These are phyloP conservation scores for Meriones psammophilus DNA, from an alignment of 2,797 vertebrate species.

Conservation along the genomic window DNA sequence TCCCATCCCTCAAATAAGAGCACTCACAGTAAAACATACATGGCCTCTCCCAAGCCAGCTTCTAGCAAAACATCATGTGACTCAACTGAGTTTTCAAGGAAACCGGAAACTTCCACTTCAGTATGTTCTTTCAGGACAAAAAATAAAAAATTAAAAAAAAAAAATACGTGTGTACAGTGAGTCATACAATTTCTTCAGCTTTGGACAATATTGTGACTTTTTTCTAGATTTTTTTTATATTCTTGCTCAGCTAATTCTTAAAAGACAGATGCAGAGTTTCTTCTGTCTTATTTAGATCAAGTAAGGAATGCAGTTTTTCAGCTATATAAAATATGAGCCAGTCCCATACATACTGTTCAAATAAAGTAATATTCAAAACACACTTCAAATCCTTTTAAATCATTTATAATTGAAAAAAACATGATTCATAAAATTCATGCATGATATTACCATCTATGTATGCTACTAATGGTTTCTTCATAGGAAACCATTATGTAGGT, in stretches of 20 bases:
- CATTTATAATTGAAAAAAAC: neutral
- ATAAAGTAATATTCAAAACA: neutral
- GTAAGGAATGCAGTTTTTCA: neutral
- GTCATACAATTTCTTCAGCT: neutral
- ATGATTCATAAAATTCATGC: neutral
- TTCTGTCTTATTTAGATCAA: neutral
- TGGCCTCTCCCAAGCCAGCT: too few relatives aligned
- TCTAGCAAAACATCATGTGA: too few relatives aligned
- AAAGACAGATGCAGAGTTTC: neutral
- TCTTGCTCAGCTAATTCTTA: neutral
- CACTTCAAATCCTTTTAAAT: neutral
- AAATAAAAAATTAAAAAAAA: too few relatives aligned
- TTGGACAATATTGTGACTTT: neutral
- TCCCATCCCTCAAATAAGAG: too few relatives aligned
- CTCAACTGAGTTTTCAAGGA: too few relatives aligned
- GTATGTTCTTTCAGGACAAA: too few relatives aligned
- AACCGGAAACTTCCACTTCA: too few relatives aligned
- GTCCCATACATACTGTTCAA: neutral
- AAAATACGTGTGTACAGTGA: neutral
- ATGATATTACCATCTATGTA: neutral
- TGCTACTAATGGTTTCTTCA: neutral
- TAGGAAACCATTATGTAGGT: too few relatives aligned
- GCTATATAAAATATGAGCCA: neutral
- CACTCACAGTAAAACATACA: too few relatives aligned
- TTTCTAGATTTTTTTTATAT: neutral